Percentiles rank a stretch among this genome's conserved stretches.
phyloP scores from a whole-genome alignment of 2,797 vertebrate genomes.

The Tenualosa thibaudeaui region DNA sequence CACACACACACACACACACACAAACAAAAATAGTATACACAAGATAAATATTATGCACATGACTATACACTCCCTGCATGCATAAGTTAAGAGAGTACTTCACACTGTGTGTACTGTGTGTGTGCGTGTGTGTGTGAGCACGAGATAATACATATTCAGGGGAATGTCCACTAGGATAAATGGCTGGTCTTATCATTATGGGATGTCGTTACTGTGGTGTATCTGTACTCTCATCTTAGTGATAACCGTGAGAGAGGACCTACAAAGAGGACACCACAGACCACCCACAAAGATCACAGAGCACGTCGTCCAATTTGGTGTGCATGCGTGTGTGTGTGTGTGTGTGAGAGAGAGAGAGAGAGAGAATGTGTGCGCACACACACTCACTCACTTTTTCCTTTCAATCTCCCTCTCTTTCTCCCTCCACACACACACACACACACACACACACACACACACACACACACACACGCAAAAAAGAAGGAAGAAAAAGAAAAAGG shows the following conservation, averaged over 20 bases:
- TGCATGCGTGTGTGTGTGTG: not conserved
- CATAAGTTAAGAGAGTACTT: not conserved
- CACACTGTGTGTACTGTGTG: not conserved
- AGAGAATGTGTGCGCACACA: not conserved
- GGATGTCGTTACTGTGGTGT: not conserved
- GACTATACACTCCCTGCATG: not conserved
- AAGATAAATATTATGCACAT: too few relatives aligned
- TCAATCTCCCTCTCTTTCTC: not conserved
- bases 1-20: too few relatives aligned
- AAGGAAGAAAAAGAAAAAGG: not conserved
- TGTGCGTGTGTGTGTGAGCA: not conserved
- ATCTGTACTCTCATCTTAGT: not conserved
- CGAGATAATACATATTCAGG: not conserved
- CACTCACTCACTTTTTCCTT: not conserved
- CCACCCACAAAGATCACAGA: conserved; percentile 37
- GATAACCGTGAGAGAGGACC: not conserved
- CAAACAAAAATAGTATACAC: not conserved
- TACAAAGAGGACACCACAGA: not conserved
- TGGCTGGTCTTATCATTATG: not conserved
- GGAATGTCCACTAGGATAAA: not conserved
- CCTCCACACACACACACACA: conserved; percentile 11
- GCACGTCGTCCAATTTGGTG: not conserved
- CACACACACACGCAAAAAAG: too few relatives aligned
- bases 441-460: not conserved
- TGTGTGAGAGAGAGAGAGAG: not conserved